These are phyloP conservation scores for Cephus pulcher DNA, from an alignment of 2,888 invertebrate species.

Conservation along the genomic window DNA sequence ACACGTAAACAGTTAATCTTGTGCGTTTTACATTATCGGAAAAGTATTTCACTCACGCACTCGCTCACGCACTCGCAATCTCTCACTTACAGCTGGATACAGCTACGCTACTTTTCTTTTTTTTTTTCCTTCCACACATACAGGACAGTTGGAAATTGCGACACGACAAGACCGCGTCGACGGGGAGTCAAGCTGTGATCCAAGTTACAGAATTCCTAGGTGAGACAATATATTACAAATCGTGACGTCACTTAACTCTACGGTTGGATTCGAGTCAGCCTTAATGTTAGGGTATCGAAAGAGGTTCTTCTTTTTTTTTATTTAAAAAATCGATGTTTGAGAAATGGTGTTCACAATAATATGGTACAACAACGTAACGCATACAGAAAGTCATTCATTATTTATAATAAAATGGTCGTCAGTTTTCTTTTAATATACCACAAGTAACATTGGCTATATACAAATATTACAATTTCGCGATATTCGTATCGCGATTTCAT, in stretches of 20 bases:
- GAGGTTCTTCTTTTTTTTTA: conserved; percentile 53
- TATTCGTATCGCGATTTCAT: not conserved
- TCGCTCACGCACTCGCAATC: not conserved
- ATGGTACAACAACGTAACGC: conserved; percentile 60
- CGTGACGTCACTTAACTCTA: no score
- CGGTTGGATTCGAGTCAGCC: no score
- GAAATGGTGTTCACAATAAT: conserved; percentile 65
- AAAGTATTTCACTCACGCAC: conserved; percentile 24
- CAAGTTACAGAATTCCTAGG: no score
- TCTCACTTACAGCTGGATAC: not conserved
- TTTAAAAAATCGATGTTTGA: conserved; percentile 64
- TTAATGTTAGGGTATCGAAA: conserved; percentile 27
- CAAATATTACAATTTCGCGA: conserved; percentile 41
- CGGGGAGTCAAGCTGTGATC: no score
- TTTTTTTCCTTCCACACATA: not conserved
- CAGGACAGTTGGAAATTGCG: not conserved
- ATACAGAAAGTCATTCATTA: conserved; percentile 51
- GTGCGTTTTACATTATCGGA: conserved; percentile 54
- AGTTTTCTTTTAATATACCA: conserved; percentile 42
- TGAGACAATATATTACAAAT: no score
- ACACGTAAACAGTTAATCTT: conserved; percentile 52
- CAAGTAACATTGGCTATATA: conserved; percentile 52
- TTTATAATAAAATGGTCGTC: conserved; percentile 39
- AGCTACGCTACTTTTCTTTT: not conserved
- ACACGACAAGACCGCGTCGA: no score